A percentile compares a stretch with the other conserved stretches of the same genome.
phyloP scores from a whole-genome alignment of 2,888 invertebrate species.

The Agrochola litura region DNA sequence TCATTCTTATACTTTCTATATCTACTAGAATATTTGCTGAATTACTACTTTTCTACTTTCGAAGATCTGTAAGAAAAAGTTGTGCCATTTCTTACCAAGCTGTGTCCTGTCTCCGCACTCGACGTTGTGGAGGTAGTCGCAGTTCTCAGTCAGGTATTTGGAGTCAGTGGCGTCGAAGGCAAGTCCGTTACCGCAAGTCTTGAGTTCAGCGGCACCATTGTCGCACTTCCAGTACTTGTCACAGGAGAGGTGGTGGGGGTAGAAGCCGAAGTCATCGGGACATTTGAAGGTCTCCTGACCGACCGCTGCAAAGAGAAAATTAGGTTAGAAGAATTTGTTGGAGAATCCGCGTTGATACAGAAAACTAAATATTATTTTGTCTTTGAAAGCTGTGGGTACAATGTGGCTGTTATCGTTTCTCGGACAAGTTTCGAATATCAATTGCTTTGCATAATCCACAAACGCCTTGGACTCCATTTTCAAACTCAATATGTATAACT shows the following conservation, averaged over 20 bases:
- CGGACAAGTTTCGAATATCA: conserved; percentile 40
- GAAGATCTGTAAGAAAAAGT: background rate
- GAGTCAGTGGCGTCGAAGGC: conserved; percentile 97
- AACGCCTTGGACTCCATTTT: conserved; percentile 44
- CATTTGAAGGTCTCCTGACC: conserved; percentile 97
- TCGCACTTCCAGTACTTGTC: conserved; percentile 99
- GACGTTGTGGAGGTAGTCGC: conserved; percentile 98
- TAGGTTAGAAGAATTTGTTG: conserved; percentile 36
- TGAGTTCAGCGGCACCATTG: conserved; percentile 96
- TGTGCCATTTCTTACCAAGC: conserved; percentile 91
- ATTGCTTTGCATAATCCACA: conserved; percentile 31
- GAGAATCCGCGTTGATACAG: background rate
- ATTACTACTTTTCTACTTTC: background rate
- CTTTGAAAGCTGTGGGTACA: conserved; percentile 13
- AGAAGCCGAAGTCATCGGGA: conserved; percentile 98
- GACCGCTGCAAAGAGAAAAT: conserved; percentile 89
- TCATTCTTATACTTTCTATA: background rate
- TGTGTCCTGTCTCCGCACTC: conserved; percentile 97
- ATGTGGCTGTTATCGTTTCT: conserved; percentile 15
- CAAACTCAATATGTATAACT: conserved; percentile 32
- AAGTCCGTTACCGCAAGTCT: conserved; percentile 98
- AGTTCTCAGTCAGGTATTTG: conserved; percentile 98
- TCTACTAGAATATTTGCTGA: background rate
- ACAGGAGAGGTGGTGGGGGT: conserved; percentile 96
- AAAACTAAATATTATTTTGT: background rate